Evolutionary conservation across 2,113 vertebrate species (phyloP), one percentile per base, ranked within the genome.

Genomic region (Pollachius pollachius): DNA sequence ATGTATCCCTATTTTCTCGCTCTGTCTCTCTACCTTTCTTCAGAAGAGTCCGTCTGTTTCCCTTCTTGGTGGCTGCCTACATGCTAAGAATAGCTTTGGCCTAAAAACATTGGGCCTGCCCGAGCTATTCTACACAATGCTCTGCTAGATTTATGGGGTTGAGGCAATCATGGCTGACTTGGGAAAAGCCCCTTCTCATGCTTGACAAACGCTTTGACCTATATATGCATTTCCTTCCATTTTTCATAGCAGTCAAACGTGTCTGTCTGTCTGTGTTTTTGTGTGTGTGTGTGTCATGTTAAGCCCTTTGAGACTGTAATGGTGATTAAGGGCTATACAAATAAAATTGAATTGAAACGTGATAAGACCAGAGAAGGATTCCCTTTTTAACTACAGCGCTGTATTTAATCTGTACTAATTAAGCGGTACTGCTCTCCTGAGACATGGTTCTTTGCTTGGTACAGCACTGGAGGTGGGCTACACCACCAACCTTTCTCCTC

Each of bases 331-430:
- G 23, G 23, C 23, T 23, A 23, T 23, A 23, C 23, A 23, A 23
- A 23, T 23, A 23, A 23, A 23, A 23, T 23, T 1, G 1, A 23
- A 23, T 23, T 23, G 23, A 68, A 76, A 67, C 73, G 64, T 69
- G 65, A 74, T 65, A 62, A 41, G 65, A 23, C 23, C 27, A 70
- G 65, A n/a, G 73, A 83, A 67, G 70, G 25, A 25, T 69, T 62
- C 72, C 75, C 69, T 65, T 82, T 62, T 89, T 89, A 90, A 90
- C 80, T 86, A 88, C 85, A 79, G 76, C 77, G 69, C 85, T 76
- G 64, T 83, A 88, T 85, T 91, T 84, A 89, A 88, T 86, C 83
- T 67, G 66, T 75, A 79, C 66, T 88, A 90, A 91, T 92, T 89
- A 90, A 89, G 74, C 72, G 78, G 64, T 82, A 70, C 81, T 83